Percentiles rank a stretch among this genome's conserved stretches.
Conservation (phyloP, 2,113 vertebrate species). For the Gymnorhina tibicen region DNA sequence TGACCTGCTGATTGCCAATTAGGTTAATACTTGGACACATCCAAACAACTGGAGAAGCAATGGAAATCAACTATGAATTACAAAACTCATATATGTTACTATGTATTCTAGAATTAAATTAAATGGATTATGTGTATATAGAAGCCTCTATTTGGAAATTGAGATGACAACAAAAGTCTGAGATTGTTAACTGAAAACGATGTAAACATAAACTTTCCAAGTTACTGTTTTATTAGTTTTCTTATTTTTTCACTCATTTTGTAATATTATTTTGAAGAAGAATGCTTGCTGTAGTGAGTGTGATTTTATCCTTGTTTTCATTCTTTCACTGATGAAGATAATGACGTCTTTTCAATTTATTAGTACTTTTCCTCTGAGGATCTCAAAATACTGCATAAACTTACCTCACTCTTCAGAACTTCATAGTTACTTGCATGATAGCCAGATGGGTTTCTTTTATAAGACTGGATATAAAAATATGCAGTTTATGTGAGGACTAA, state of each 20-base stretch:
- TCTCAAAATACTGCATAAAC: conserved; percentile 41
- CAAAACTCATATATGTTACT: background rate
- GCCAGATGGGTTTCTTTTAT: conserved; percentile 21
- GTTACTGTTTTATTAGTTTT: background rate
- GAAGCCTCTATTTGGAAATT: background rate
- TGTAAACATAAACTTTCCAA: background rate
- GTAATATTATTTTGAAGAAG: background rate
- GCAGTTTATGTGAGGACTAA: background rate
- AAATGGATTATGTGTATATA: background rate
- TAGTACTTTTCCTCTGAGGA: conserved; percentile 34
- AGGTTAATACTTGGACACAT: background rate
- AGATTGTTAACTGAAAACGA: background rate
- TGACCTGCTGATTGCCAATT: background rate
- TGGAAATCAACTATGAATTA: background rate
- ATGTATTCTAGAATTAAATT: background rate
- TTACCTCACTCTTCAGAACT: background rate
- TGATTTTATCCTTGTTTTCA: background rate
- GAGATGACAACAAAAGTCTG: background rate
- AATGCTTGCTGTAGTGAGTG: background rate
- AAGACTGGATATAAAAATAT: background rate
- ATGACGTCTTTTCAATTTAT: background rate
- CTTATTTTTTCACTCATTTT: background rate
- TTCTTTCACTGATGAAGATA: background rate
- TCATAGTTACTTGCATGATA: background rate
- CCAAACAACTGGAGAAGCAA: background rate